Percentiles rank a stretch among this genome's conserved stretches.
These are phyloP conservation scores for Acrossocheilus fasciatus DNA, from an alignment of 2,797 vertebrate genomes.

Conservation along the genomic window DNA sequence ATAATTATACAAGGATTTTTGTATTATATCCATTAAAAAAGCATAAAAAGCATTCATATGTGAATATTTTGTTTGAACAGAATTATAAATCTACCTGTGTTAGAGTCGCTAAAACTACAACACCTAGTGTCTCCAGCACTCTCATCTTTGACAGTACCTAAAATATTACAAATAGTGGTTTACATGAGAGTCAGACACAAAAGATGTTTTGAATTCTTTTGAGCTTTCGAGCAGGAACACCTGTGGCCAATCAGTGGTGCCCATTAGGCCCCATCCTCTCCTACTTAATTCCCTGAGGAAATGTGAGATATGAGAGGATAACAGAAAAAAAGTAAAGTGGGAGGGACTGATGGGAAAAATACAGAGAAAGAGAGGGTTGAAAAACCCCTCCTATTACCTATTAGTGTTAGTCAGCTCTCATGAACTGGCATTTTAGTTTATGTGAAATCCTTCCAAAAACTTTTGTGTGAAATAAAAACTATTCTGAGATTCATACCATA, in stretches of 20 bases:
- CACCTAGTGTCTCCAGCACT: constrained; percentile 72
- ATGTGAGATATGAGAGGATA: constrained; percentile 63
- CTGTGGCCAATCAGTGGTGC: constrained; percentile 75
- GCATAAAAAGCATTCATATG: background rate
- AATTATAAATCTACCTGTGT: constrained; percentile 74
- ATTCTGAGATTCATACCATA: background rate
- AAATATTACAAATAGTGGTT: constrained; percentile 73
- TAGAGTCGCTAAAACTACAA: constrained; percentile 75
- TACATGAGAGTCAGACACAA: constrained; percentile 74
- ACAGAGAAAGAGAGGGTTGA: background rate
- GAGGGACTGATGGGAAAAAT: constrained; percentile 34
- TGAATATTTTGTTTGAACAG: background rate
- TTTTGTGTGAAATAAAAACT: background rate
- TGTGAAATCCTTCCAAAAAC: background rate
- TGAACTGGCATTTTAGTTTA: background rate
- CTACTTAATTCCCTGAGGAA: constrained; percentile 66
- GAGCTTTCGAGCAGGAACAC: constrained; percentile 66
- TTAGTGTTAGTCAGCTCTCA: background rate
- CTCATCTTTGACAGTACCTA: constrained; percentile 78
- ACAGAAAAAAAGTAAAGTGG: constrained; percentile 54
- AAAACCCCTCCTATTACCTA: too few species aligned
- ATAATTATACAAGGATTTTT: background rate
- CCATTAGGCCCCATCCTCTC: constrained; percentile 68
- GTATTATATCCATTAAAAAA: background rate
- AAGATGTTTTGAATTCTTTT: constrained; percentile 77